Conservation (phyloP, 2,113 vertebrate species). For the Pungitius pungitius region DNA sequence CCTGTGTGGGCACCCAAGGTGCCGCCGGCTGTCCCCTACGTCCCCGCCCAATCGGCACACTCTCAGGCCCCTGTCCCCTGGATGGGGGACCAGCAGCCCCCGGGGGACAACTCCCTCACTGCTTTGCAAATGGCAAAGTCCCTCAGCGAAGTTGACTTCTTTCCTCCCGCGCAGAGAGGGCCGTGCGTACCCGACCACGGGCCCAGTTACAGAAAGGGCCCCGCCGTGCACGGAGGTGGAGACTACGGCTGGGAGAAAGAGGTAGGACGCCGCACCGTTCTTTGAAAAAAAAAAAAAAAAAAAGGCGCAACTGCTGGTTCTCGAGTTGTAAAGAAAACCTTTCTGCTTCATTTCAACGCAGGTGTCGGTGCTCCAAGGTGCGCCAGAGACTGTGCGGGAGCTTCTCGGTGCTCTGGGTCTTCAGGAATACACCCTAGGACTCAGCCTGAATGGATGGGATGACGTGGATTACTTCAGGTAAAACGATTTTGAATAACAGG, state of each 20-base stretch:
- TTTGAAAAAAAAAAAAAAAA: no score
- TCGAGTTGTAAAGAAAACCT: background rate
- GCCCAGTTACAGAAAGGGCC: slow-evolving; percentile 65
- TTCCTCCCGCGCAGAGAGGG: slow-evolving; percentile 47
- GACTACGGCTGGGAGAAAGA: slow-evolving; percentile 78
- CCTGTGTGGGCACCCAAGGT: slow-evolving; percentile 41
- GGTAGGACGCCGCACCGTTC: slow-evolving; percentile 55
- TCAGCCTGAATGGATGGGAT: slow-evolving; percentile 82
- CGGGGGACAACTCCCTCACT: slow-evolving; percentile 83
- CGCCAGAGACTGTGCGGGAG: slow-evolving; percentile 75
- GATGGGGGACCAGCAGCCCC: slow-evolving; percentile 61
- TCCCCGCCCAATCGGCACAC: slow-evolving; percentile 42
- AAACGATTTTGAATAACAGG: background rate
- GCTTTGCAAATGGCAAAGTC: slow-evolving; percentile 81
- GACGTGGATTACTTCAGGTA: slow-evolving; percentile 83
- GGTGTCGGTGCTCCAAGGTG: slow-evolving; percentile 77
- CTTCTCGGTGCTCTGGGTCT: slow-evolving; percentile 76
- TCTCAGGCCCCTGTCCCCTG: slow-evolving; percentile 63
- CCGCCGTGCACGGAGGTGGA: slow-evolving; percentile 56
- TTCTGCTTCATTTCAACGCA: slow-evolving; percentile 48
- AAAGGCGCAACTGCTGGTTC: background rate
- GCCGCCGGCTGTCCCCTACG: slow-evolving; percentile 66
- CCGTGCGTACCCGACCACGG: slow-evolving; percentile 52
- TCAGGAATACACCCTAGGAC: slow-evolving; percentile 76
- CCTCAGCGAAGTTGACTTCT: slow-evolving; percentile 80